Percentiles rank a stretch among this genome's conserved stretches.
Conservation (phyloP, 2,113 vertebrate genomes). For the Podilymbus podiceps region DNA sequence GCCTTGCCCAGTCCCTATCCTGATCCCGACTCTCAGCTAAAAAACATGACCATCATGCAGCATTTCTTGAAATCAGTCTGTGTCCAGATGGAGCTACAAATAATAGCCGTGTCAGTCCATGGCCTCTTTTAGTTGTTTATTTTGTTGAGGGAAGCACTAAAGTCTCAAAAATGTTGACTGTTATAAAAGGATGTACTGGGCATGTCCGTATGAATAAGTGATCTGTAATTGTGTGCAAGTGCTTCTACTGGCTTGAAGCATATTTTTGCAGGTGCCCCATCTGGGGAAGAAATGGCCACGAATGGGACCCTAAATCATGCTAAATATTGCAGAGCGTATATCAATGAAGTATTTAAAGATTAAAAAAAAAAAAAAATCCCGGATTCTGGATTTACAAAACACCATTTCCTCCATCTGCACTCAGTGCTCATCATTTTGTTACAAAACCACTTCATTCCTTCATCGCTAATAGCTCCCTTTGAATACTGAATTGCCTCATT, state of each 20-base stretch:
- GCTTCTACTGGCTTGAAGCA: not conserved
- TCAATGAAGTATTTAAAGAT: slow-evolving; percentile 43
- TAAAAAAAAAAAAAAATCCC: not conserved
- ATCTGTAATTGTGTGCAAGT: slow-evolving; percentile 5
- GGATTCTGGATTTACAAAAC: slow-evolving; percentile 44
- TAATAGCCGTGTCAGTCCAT: not conserved
- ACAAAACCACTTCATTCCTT: slow-evolving; percentile 33
- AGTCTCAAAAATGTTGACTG: slow-evolving; percentile 4
- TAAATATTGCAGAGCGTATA: slow-evolving; percentile 29
- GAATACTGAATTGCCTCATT: slow-evolving; percentile 59
- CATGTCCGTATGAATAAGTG: not conserved
- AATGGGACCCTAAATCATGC: slow-evolving; percentile 13
- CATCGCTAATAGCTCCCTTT: slow-evolving; percentile 34
- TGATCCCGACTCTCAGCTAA: not conserved
- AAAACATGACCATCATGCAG: not conserved
- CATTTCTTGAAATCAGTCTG: not conserved
- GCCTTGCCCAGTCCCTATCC: not conserved
- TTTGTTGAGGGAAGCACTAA: slow-evolving; percentile 2
- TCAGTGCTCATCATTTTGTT: slow-evolving; percentile 33
- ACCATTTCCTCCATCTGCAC: slow-evolving; percentile 55
- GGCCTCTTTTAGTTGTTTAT: not conserved
- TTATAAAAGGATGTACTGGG: not conserved
- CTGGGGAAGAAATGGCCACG: not conserved
- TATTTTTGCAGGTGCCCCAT: slow-evolving; percentile 43
- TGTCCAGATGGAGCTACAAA: not conserved